These are phyloP conservation scores for Ammodramus savannarum DNA, from an alignment of 2,113 vertebrate species.

Conservation along the genomic window DNA sequence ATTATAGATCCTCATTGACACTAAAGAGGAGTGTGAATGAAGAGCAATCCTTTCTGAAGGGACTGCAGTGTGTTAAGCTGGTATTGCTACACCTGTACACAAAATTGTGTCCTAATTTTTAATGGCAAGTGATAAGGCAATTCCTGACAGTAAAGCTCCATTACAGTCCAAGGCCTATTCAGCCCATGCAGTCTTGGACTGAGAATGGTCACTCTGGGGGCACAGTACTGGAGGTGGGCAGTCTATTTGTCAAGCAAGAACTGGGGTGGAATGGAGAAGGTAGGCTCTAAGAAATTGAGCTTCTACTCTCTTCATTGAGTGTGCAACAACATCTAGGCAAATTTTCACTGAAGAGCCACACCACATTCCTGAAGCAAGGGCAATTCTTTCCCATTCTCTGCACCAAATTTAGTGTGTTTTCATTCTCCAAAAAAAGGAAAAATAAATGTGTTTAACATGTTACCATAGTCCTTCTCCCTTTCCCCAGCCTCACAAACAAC, in stretches of 20 bases:
- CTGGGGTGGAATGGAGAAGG: background rate
- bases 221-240: too few species aligned
- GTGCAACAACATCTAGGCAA: background rate
- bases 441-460: background rate
- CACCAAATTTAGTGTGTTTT: background rate
- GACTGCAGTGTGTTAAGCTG: background rate
- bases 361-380: background rate
- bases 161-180: background rate
- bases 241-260: background rate
- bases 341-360: background rate
- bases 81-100: background rate
- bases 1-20: background rate
- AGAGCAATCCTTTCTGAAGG: background rate
- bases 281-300: background rate
- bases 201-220: rapidly evolving
- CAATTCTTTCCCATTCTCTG: background rate
- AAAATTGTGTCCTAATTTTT: background rate
- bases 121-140: background rate
- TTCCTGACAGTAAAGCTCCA: background rate
- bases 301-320: background rate
- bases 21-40: rapidly evolving
- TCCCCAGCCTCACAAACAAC: background rate
- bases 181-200: background rate
- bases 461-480: background rate
- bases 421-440: background rate